phyloP scores from a whole-genome alignment of 2,797 vertebrate genomes.

The Holocentrus rufus region DNA sequence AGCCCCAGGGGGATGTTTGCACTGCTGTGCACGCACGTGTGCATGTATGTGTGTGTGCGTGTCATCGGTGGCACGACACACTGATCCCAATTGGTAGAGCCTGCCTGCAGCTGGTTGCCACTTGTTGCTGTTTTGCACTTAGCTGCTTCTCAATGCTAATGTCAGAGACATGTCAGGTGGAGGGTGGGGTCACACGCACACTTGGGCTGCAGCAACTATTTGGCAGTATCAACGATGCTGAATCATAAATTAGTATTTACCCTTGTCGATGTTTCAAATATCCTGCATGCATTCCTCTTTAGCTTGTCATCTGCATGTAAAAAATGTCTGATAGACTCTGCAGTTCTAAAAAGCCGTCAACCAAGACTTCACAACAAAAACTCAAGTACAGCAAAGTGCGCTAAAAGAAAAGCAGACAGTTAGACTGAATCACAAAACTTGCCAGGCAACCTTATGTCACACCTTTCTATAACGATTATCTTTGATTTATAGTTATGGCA shows the following conservation, averaged over 20 bases:
- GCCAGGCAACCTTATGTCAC: too few species aligned
- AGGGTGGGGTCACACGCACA: slow-evolving; percentile 26
- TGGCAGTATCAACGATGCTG: background rate
- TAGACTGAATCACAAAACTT: too few species aligned
- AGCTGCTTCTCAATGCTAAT: slow-evolving; percentile 24
- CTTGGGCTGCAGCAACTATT: slow-evolving; percentile 8
- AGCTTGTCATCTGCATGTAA: background rate
- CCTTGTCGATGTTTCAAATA: background rate
- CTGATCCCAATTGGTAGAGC: slow-evolving; percentile 16
- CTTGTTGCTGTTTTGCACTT: slow-evolving; percentile 42
- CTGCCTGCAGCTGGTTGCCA: slow-evolving; percentile 46
- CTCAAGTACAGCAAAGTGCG: background rate
- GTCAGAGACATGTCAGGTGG: slow-evolving; percentile 17
- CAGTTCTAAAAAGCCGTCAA: background rate
- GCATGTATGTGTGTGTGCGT: slow-evolving; percentile 5
- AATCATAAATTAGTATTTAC: slow-evolving; percentile 9
- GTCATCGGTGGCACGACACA: slow-evolving; percentile 50
- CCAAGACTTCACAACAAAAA: slow-evolving; percentile 7
- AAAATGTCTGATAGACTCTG: background rate
- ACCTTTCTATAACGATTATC: too few species aligned
- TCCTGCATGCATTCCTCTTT: too few species aligned
- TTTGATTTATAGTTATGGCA: too few species aligned
- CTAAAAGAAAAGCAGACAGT: too few species aligned
- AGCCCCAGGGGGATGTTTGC: slow-evolving; percentile 47
- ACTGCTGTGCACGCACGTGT: slow-evolving; percentile 19